Evolutionary conservation across 2,113 vertebrate genomes (phyloP), one percentile per base, ranked within the genome.

Genomic region (Ctenodactylus gundi): DNA sequence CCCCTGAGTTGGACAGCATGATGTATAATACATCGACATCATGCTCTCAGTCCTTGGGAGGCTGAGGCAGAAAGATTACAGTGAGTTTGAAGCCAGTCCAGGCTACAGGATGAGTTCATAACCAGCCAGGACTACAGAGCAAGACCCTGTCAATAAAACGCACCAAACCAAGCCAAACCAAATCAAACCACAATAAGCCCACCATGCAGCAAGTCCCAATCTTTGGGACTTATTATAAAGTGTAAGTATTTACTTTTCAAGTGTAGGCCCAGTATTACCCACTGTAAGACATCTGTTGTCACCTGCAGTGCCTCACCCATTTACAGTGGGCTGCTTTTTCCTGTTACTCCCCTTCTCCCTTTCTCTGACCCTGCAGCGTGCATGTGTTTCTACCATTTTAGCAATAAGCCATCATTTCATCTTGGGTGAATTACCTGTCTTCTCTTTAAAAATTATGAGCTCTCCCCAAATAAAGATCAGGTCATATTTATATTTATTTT

Each of bases 1-100:
- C n/a, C 1, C 41, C 18, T 44, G 36, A 0, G 0, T 6, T 75
- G 51, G 36, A 85, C 89, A 46, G 46, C 64, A 29, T 41, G 39
- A 3, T 7, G 1, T 27, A 1, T 21, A 31, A 27, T 1, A 7
- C 5, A 27, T 23, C 21, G n/a, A n/a, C n/a, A n/a, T n/a, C n/a
- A n/a, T n/a, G n/a, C n/a, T n/a, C n/a, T n/a, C n/a, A n/a, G n/a
- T n/a, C n/a, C n/a, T n/a, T n/a, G n/a, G n/a, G n/a, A n/a, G n/a
- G n/a, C n/a, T n/a, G n/a, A n/a, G n/a, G n/a, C n/a, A n/a, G n/a
- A n/a, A n/a, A n/a, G n/a, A n/a, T n/a, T n/a, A n/a, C n/a, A n/a
- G n/a, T n/a, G n/a, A n/a, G n/a, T n/a, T n/a, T n/a, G n/a, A n/a
- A n/a, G n/a, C n/a, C n/a, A n/a, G n/a, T n/a, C n/a, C n/a, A n/a